Base-by-base conservation (phyloP, 2,113 vertebrate species). In the Leptodactylus fuscus region DNA sequence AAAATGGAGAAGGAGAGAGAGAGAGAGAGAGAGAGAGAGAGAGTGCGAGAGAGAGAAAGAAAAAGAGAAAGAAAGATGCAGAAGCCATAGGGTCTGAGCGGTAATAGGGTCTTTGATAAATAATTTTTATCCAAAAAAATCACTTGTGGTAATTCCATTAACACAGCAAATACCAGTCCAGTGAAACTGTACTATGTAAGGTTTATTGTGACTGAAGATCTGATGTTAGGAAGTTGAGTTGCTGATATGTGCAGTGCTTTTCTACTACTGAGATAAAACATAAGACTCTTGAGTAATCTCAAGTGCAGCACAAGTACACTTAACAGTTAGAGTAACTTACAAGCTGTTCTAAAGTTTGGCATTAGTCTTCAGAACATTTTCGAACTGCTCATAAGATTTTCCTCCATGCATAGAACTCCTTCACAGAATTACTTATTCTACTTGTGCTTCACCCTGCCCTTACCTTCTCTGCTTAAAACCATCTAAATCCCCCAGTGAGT, bases 401-500 rank as follows among this genome's bases (percentile, higher is more conserved):
- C 29, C 74, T 77, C 46, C 10, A 2, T 2, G 5, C 38, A 22
- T 27, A 27, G 8, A 15, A 2, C 5, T 74, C 44, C 44, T 15
- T 9, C 15, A n/a, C 41, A 60, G 3, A 36, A 60, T 60, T 62
- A 75, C n/a, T 44, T 34, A 79, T 79, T 79, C 32, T 85, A 6
- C 44, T 46, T 24, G 41, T 46, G 53, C 29, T 49, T 65, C 73
- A 38, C 13, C 24, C 32, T 73, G 69, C 48, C 81, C 81, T 74
- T 38, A 41, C 29, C 12, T 83, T 10, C 58, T 46, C 62, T 46
- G n/a, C 49, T 34, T 18, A 46, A 74, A 83, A 44, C 49, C 15
- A 85, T 75, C 27, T 75, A 41, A 83, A 49, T 80, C 36, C 62
- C 65, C 15, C 51, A 60, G 49, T 29, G 75, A 32, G 34, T 12